A percentile compares a stretch with the other conserved stretches of the same genome.
Evolutionary conservation across 1,140 invertebrate genomes (phyloP).

Genomic region (Charaxes varanes): DNA sequence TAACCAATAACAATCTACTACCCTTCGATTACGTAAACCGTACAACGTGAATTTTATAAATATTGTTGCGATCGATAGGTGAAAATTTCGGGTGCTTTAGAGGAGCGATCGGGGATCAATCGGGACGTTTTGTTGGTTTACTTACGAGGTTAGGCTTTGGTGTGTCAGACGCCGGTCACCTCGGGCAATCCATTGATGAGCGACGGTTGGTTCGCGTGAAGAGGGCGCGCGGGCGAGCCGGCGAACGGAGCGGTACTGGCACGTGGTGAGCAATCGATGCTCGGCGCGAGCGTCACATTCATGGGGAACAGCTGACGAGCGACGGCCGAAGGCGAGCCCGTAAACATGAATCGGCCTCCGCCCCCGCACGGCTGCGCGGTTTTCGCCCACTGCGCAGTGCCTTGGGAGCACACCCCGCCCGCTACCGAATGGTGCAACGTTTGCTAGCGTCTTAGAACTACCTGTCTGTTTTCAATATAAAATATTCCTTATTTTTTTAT

Average conservation of each 20-base stretch:
- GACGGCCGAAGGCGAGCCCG: slow-evolving; percentile 32
- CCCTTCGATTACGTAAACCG: slow-evolving; percentile 57
- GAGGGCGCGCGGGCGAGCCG: slow-evolving; percentile 32
- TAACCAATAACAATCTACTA: slow-evolving; percentile 31
- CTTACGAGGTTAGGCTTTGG: slow-evolving; percentile 38
- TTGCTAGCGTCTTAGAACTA: slow-evolving; percentile 2
- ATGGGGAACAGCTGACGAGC: slow-evolving; percentile 66
- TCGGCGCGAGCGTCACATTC: slow-evolving; percentile 58
- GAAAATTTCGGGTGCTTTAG: slow-evolving; percentile 39
- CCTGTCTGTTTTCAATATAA: slow-evolving; percentile 12
- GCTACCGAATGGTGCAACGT: slow-evolving; percentile 7
- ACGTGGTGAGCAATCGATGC: slow-evolving; percentile 64
- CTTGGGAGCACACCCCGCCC: slow-evolving; percentile 5
- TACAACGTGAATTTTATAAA: slow-evolving; percentile 42
- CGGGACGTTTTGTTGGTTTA: slow-evolving; percentile 10
- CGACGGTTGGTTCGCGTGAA: slow-evolving; percentile 21
- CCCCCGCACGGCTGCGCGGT: slow-evolving; percentile 30
- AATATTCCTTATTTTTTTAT: no score
- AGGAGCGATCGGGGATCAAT: slow-evolving; percentile 11
- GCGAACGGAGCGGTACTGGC: slow-evolving; percentile 49
- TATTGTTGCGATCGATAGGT: slow-evolving; percentile 48
- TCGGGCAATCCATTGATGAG: slow-evolving; percentile 56
- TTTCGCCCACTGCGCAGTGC: slow-evolving; percentile 47
- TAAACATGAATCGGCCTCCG: slow-evolving; percentile 63
- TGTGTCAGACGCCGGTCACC: slow-evolving; percentile 42